These are phyloP conservation scores for Pseudomyrmex pallidus DNA, from an alignment of 1,140 invertebrate genomes.

Conservation along the genomic window DNA sequence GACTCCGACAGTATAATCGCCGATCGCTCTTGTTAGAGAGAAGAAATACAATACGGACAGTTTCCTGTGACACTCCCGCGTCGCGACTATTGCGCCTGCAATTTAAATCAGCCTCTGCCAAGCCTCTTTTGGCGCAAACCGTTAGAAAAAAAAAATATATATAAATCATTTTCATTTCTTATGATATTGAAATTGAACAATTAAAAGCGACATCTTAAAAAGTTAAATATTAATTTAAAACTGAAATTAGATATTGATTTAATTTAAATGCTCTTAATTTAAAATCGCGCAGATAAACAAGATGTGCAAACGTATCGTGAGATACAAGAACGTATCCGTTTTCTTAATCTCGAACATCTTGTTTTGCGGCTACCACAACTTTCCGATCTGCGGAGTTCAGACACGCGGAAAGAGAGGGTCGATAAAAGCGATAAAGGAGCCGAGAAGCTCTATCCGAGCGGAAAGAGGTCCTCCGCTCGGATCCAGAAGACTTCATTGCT, in stretches of 20 bases:
- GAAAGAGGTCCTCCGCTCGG: slow-evolving; percentile 8
- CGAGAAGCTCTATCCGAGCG: slow-evolving; percentile 8
- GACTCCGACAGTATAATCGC: slow-evolving; percentile 28
- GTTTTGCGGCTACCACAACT: not conserved
- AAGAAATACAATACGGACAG: slow-evolving; percentile 59
- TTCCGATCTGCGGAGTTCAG: not conserved
- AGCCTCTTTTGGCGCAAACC: slow-evolving; percentile 8
- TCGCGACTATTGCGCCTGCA: slow-evolving; percentile 42
- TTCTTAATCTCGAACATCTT: slow-evolving; percentile 10
- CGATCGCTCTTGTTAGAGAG: slow-evolving; percentile 13
- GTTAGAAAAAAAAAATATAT: not conserved
- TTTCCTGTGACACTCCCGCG: slow-evolving; percentile 68
- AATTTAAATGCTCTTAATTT: no score
- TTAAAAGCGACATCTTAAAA: no score
- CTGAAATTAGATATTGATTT: no score
- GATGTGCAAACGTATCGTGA: not conserved
- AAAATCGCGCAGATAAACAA: no score
- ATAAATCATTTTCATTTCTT: no score
- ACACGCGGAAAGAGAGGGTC: not conserved
- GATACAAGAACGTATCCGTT: not conserved
- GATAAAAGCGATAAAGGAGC: not conserved
- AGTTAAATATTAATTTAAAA: no score
- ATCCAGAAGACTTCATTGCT: slow-evolving; percentile 34
- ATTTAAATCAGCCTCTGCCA: slow-evolving; percentile 27
- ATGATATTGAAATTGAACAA: not conserved